A percentile compares a stretch with the other conserved stretches of the same genome.
phyloP scores from a whole-genome alignment of 1,140 invertebrate species.

The Drosophila sproati region DNA sequence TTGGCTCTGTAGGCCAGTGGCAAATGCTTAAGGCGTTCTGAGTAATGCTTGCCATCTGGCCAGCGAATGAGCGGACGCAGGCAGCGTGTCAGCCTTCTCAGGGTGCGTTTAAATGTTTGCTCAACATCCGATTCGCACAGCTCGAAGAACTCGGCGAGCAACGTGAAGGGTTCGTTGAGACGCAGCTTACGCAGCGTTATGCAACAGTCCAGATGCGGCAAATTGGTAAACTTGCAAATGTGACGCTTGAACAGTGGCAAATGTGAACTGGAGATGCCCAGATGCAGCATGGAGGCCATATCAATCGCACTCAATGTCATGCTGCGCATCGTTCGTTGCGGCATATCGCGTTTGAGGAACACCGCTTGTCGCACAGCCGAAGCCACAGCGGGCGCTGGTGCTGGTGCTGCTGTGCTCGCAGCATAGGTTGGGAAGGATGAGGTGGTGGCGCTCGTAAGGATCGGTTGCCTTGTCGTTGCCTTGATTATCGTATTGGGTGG shows the following conservation, averaged over 20 bases:
- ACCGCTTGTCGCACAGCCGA: slow-evolving; percentile 72
- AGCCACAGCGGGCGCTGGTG: slow-evolving; percentile 17
- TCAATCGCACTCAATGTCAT: slow-evolving; percentile 70
- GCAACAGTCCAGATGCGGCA: slow-evolving; percentile 73
- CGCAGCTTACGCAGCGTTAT: slow-evolving; percentile 76
- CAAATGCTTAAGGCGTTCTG: slow-evolving; percentile 73
- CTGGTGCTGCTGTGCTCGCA: background rate
- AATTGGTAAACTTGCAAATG: slow-evolving; percentile 61
- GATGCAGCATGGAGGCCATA: slow-evolving; percentile 58
- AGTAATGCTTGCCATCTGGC: slow-evolving; percentile 70
- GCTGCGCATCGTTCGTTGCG: slow-evolving; percentile 66
- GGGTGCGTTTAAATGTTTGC: slow-evolving; percentile 62
- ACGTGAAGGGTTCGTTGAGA: slow-evolving; percentile 71
- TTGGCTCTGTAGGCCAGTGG: slow-evolving; percentile 69
- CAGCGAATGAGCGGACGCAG: slow-evolving; percentile 71
- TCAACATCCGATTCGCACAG: slow-evolving; percentile 67
- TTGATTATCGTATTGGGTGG: slow-evolving; percentile 79
- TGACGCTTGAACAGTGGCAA: slow-evolving; percentile 65
- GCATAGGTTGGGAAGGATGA: background rate
- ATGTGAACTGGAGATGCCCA: slow-evolving; percentile 58
- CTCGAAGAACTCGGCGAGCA: slow-evolving; percentile 75
- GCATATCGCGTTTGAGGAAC: slow-evolving; percentile 67
- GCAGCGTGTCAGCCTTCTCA: slow-evolving; percentile 64
- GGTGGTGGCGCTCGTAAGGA: background rate
- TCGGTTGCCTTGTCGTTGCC: slow-evolving; percentile 50